phyloP scores from a whole-genome alignment of 1,140 invertebrate species.

The Cydia amplana region DNA sequence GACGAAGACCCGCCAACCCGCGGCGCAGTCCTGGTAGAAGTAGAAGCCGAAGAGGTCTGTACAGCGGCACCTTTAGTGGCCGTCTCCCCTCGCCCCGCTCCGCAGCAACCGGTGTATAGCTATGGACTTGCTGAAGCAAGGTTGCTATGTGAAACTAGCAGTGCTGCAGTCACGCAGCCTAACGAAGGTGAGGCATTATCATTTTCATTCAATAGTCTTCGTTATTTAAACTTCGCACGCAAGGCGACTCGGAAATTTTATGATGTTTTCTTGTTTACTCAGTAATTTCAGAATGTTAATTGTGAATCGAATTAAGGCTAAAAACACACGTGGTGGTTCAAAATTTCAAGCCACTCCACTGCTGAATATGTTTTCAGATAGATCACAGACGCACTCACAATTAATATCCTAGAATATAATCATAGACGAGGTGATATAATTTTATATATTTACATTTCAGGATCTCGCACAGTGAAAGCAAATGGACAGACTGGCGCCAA shows the following conservation, averaged over 20 bases:
- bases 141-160: constrained; percentile 66
- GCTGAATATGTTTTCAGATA: too few relatives aligned
- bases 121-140: constrained; percentile 80
- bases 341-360: too few relatives aligned
- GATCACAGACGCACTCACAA: too few relatives aligned
- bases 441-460: constrained; percentile 49
- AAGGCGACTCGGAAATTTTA: too few relatives aligned
- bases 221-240: too few relatives aligned
- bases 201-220: background rate
- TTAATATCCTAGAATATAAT: background rate
- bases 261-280: too few relatives aligned
- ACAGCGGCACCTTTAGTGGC: constrained; percentile 83
- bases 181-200: constrained; percentile 37
- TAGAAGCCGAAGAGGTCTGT: constrained; percentile 85
- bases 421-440: background rate
- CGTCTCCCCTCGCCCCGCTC: constrained; percentile 80
- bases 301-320: too few relatives aligned
- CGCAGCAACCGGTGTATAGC: constrained; percentile 85
- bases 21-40: constrained; percentile 84
- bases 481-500: constrained; percentile 49
- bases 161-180: constrained; percentile 61
- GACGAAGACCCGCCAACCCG: constrained; percentile 78
- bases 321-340: too few relatives aligned
- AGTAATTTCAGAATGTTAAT: too few relatives aligned
- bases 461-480: constrained; percentile 46